Base-by-base conservation (phyloP, 2,797 vertebrate genomes). In the Enteromius afrohamiltoni region DNA sequence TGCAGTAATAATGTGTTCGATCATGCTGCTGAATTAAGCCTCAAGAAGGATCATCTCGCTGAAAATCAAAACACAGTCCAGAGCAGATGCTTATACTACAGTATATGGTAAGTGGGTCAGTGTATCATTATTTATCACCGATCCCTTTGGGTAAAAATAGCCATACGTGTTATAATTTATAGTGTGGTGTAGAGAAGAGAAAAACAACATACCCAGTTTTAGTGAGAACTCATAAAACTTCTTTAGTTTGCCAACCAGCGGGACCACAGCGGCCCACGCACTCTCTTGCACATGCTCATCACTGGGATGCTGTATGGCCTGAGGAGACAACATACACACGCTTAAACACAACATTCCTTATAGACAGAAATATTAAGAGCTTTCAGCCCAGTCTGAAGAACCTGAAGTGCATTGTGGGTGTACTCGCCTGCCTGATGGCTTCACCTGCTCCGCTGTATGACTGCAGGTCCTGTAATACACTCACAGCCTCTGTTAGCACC, bases 191-290 rank as follows among this genome's bases (percentile, higher is more conserved):
- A 29, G 31, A 31, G 29, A 21, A 64, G 17, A 49, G 17, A 29
- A 49, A 76, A 37, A 65, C 0, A 7, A 91, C 93, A 89, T 92
- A 99, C 98, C 98, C 88, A 99, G 93, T 85, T 97, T 96, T 91
- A 97, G 96, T 75, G 97, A 98, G 94, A 99, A 99, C 95, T 98
- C 96, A 40, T 98, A 99, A 93, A 98, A 99, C 89, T 95, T 97
- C 92, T 98, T 99, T 91, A 99, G 96, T 91, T 99, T 99, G 29
- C 94, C 93, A 86, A 99, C 98, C 89, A 99, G 92, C 51, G 98
- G 97, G 79, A 98, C 94, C 37, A 99, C 97, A 1, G 97, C 95
- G 21, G 95, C 92, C 98, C 98, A 99, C 0, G 97, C 97, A 85
- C 93, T 95, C 91, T 98, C 97, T 90, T 99, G 98, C 5, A 98